phyloP scores from a whole-genome alignment of 2,113 vertebrate genomes.

The Artemisiospiza belli region DNA sequence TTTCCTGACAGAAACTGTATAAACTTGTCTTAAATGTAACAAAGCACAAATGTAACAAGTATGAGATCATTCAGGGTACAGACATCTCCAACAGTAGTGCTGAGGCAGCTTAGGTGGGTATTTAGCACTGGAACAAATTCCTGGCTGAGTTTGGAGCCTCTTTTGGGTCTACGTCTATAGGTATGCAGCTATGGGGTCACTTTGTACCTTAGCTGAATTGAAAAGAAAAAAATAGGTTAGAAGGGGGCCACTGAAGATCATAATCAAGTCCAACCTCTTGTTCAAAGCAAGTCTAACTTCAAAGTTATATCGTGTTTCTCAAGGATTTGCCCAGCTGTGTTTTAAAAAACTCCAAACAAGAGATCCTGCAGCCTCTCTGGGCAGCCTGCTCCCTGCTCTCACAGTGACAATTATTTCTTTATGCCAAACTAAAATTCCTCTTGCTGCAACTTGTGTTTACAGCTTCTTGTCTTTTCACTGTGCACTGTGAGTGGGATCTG shows the following conservation, averaged over 20 bases:
- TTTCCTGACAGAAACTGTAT: neutral
- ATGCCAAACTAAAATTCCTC: neutral
- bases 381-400: neutral
- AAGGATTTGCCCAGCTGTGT: neutral
- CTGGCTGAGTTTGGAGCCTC: neutral
- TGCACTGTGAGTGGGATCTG: neutral
- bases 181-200: neutral
- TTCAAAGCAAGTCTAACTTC: neutral
- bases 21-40: neutral
- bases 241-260: neutral
- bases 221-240: neutral
- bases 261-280: neutral
- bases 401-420: neutral
- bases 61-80: neutral
- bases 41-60: neutral
- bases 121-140: neutral
- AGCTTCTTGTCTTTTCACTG: neutral
- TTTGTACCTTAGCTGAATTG: neutral
- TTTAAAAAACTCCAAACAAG: neutral
- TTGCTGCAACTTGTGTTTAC: neutral
- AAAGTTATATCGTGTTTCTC: neutral
- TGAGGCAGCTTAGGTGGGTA: neutral
- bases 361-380: neutral
- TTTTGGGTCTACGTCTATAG: neutral
- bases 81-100: neutral